Percentiles rank a stretch among this genome's conserved stretches.
These are phyloP conservation scores for Myiotriccus ornatus DNA, from an alignment of 2,797 vertebrate genomes.

Conservation along the genomic window DNA sequence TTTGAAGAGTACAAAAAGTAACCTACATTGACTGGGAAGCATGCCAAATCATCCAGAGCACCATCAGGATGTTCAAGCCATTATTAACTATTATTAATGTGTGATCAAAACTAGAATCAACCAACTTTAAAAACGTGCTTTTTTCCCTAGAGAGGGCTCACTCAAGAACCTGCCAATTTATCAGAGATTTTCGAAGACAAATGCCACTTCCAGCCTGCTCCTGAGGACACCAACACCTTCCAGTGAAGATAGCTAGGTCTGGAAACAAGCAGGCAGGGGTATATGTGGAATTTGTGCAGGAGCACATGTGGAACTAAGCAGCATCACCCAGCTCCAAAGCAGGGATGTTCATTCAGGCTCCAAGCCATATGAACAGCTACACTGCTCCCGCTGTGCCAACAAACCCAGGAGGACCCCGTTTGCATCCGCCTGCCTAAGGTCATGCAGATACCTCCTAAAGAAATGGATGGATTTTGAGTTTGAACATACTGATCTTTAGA, in stretches of 20 bases:
- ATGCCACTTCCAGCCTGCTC: background rate
- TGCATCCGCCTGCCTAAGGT: background rate
- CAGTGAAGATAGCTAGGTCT: background rate
- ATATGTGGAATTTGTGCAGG: too few species aligned
- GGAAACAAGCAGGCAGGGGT: background rate
- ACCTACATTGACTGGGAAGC: background rate
- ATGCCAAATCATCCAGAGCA: background rate
- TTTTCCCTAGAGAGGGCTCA: background rate
- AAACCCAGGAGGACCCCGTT: background rate
- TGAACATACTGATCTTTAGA: background rate
- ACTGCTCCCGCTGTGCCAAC: rapidly evolving
- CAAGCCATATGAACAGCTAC: background rate
- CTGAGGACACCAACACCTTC: background rate
- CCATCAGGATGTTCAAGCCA: background rate
- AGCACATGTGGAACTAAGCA: background rate
- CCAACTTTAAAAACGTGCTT: rapidly evolving
- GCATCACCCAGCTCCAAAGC: background rate
- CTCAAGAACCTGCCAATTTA: background rate
- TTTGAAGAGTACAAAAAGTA: background rate
- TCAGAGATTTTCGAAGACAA: background rate
- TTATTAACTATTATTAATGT: background rate
- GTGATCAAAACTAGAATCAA: background rate
- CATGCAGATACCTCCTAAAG: background rate
- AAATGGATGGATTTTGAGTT: background rate
- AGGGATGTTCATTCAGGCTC: background rate